Base-by-base conservation (phyloP, 2,113 vertebrate genomes). In the Sturnira hondurensis region DNA sequence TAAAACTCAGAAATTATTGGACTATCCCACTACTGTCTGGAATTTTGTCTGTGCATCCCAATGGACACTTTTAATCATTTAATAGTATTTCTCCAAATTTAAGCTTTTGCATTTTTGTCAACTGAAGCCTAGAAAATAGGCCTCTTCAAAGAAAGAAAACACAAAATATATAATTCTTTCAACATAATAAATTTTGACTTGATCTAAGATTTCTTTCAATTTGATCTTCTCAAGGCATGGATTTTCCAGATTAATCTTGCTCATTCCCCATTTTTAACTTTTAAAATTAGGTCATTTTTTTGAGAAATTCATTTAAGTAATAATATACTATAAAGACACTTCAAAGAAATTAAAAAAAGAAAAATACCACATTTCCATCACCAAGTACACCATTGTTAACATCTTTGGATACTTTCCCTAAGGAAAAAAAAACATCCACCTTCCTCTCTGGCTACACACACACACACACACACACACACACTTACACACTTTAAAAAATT, bases 71-170 rank as follows among this genome's bases (percentile, higher is more conserved):
- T 78, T 11, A 82, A 47, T 74, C 31, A 74, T 17, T 80, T 54
- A 89, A 33, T 80, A 92, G 71, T 54, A 50, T 58, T 94, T 93
- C 63, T 89, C 50, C 56, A 85, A 89, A 92, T 80, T 54, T 58
- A 92, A 88, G 26, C n/a, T 19, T 92, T 76, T 45, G 41, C 11
- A 26, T 68, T 76, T 61, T 38, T 84, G 83, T 89, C 73, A 92
- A 87, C 24, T 8, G 47, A 7, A 87, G 13, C 38, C 54, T 26
- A 83, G 50, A 24, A 89, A 93, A 96, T 10, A 43, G 26, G 17
- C 10, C 61, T 86, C 89, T 80, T 67, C 10, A 91, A 87, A 92
- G 50, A 91, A 12, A 56, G 6, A 86, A 95, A 43, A 74, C 36
- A 84, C 17, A 83, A 95, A 89, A 33, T 70, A 81, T 31, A 61